These are phyloP conservation scores for Maniola hyperantus DNA, from an alignment of 2,888 invertebrate species.

Conservation along the genomic window DNA sequence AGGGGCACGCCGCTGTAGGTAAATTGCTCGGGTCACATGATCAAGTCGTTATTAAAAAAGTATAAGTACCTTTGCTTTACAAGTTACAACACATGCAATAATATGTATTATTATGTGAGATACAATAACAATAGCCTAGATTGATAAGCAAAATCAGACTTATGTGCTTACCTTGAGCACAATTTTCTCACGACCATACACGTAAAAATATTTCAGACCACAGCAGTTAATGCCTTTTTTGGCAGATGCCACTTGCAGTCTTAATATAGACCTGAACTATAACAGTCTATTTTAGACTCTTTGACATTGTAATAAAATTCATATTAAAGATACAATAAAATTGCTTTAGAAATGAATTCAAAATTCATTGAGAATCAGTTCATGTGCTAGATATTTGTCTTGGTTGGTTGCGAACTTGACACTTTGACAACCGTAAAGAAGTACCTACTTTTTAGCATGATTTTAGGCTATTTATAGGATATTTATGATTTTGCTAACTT, in stretches of 20 bases:
- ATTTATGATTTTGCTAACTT: too few species aligned
- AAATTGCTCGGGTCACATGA: too few species aligned
- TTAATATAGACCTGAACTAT: conserved; percentile 15
- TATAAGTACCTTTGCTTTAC: too few species aligned
- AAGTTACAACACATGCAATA: background rate
- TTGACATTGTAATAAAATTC: background rate
- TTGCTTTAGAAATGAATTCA: conserved; percentile 7
- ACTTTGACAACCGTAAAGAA: background rate
- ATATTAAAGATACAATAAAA: background rate
- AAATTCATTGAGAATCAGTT: conserved; percentile 27
- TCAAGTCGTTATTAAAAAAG: too few species aligned
- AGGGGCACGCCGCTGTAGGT: too few species aligned
- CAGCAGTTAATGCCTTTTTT: conserved; percentile 54
- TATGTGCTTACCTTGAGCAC: conserved; percentile 39
- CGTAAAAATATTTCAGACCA: conserved; percentile 41
- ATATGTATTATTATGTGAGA: conserved; percentile 27
- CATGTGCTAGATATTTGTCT: conserved; percentile 24
- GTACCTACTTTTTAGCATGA: background rate
- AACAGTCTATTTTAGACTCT: conserved; percentile 3
- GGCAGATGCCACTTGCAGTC: conserved; percentile 45
- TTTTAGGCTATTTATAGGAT: too few species aligned
- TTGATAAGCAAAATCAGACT: conserved; percentile 32
- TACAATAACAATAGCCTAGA: conserved; percentile 32
- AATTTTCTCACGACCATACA: conserved; percentile 53
- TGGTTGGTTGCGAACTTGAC: background rate